Percentiles rank a stretch among this genome's conserved stretches.
phyloP scores from a whole-genome alignment of 2,797 vertebrate genomes.

The Anas bernieri region DNA sequence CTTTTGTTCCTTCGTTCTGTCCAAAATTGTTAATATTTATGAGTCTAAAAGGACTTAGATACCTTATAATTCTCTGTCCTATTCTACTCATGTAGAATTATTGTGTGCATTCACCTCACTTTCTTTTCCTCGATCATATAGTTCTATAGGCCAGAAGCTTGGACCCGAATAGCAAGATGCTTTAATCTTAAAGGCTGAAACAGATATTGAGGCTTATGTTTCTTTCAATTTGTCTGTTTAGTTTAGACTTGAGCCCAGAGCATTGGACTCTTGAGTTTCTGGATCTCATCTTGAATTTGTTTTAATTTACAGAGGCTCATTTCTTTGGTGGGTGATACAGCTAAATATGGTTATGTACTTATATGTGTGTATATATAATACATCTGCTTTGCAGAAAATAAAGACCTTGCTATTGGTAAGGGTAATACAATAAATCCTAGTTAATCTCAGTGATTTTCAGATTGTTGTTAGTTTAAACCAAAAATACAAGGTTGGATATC shows the following conservation, averaged over 20 bases:
- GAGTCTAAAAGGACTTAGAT: background rate
- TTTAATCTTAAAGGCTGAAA: background rate
- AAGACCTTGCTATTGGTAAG: background rate
- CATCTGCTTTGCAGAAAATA: background rate
- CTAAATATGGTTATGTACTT: background rate
- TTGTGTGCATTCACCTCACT: background rate
- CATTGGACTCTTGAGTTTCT: background rate
- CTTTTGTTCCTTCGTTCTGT: background rate
- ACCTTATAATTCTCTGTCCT: background rate
- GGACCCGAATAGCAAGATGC: background rate
- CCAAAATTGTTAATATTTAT: background rate
- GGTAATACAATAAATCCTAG: background rate
- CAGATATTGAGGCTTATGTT: background rate
- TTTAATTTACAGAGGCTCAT: background rate
- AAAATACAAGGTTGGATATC: background rate
- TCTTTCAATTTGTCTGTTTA: background rate
- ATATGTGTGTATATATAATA: background rate
- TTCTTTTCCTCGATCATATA: background rate
- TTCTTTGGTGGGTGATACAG: background rate
- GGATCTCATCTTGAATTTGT: background rate
- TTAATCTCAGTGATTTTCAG: background rate
- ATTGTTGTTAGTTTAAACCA: background rate
- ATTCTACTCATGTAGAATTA: background rate
- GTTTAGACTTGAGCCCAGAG: background rate
- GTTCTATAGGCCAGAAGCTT: background rate